Evolutionary conservation across 2,113 vertebrate genomes (phyloP), one percentile per base, ranked within the genome.

Genomic region (Ardeotis arabs): DNA sequence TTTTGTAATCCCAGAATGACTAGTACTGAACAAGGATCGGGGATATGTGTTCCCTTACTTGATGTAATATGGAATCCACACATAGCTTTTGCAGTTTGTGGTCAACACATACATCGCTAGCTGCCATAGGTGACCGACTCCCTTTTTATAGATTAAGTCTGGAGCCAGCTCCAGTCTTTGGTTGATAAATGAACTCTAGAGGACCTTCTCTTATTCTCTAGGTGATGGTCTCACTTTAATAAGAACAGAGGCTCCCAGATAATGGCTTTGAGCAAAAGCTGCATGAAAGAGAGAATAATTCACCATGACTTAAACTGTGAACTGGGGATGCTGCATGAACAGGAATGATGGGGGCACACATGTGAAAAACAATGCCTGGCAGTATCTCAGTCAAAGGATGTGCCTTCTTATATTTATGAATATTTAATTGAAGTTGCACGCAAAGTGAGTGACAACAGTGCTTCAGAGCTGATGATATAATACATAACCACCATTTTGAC

Each of bases 351-450:
- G 97, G 31, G 97, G 95, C 97, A 97, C 87, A 8, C 97, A 96
- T 87, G 93, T 96, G 50, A 96, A 96, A 63, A 97, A 63, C 89
- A 94, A 98, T 79, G 77, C 97, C 95, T 98, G 97, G 97, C 92
- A 97, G 59, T 98, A 98, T 93, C 97, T 98, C 81, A 98, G 93
- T 97, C 98, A 98, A 97, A 98, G 97, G 98, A 97, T 95, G 28
- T 39, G 41, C 31, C 35, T 24, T 23, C 2, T 2, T 53, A 14
- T 78, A 28, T 55, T 85, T 82, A 50, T 75, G 44, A 82, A 50
- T 72, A 72, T 56, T 84, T 84, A 52, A 64, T 8, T 82, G 69
- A 78, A 75, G 28, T 37, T 87, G 56, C 37, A 77, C 22, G 37
- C 19, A 23, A 55, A 59, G 41, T 28, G 29, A 13, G 28, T 62